Base-by-base conservation (phyloP, 2,797 vertebrate species). In the Staurois parvus region DNA sequence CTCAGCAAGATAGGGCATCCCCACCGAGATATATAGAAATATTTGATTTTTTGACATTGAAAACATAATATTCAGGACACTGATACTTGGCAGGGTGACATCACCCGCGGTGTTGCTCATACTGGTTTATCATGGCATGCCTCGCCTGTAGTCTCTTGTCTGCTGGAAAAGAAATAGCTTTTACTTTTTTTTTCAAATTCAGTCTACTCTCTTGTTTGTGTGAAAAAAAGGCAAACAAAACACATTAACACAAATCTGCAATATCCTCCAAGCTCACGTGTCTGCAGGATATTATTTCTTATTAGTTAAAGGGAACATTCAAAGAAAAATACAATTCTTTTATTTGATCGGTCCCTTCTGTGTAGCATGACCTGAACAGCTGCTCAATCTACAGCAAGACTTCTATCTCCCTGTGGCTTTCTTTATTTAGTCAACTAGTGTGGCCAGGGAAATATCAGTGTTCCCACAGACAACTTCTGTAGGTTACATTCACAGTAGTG, bases 11-110 rank as follows among this genome's bases (percentile, higher is more conserved):
- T 37, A 68, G 30, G 64, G 75, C 84, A 30, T 76, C 48, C 84
- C 84, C 34, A 45, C 78, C 6, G 72, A 75, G 84, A 81, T 81
- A 81, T 85, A 69, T 40, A 76, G 78, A 85, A 76, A 81, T 81
- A 81, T 85, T 80, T 62, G 45, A 80, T 84, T 81, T 85, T 85
- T 76, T 85, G 78, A 81, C 84, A 85, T 80, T 85, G 84, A 80
- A 85, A 85, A 68, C 77, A 80, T 85, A 80, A 80, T 85, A 48
- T 85, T 80, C 70, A 69, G 72, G 72, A 74, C 45, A 81, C 37
- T 76, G 72, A 81, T 85, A 81, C 64, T 75, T 81, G 78, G 78
- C 78, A 81, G 84, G 84, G 78, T 21, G 24, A 32, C 17, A 62
- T 45, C 74, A 24, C 78, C 78, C 37, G 64, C 72, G 40, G 64